Conservation (phyloP, 2,888 invertebrate genomes). For the Phortica okadai region DNA sequence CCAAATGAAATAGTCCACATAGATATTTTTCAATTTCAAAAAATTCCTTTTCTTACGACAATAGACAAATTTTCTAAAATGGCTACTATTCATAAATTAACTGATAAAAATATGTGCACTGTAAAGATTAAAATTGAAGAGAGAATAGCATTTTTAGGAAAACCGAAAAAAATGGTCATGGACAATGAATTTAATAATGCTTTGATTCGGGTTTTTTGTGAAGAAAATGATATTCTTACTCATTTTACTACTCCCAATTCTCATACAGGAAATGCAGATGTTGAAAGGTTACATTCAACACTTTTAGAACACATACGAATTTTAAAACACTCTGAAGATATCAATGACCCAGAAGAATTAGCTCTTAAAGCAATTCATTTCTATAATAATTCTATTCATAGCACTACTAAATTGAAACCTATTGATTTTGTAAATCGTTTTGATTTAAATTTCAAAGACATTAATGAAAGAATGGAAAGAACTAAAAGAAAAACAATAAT, state of each 20-base stretch:
- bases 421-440: too few relatives aligned
- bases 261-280: conserved; percentile 41
- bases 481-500: conserved; percentile 18
- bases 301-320: conserved; percentile 33
- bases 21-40: conserved; percentile 43
- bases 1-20: conserved; percentile 42
- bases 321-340: conserved; percentile 15
- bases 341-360: conserved; percentile 16
- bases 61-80: conserved; percentile 45
- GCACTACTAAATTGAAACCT: too few relatives aligned
- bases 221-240: too few relatives aligned
- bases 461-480: conserved; percentile 12
- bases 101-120: conserved; percentile 40
- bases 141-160: conserved; percentile 32
- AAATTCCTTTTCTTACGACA: conserved; percentile 40
- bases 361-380: too few relatives aligned
- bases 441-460: background rate
- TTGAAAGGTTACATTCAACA: conserved; percentile 36
- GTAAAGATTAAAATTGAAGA: conserved; percentile 38
- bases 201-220: conserved; percentile 43
- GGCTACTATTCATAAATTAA: conserved; percentile 40
- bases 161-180: conserved; percentile 37
- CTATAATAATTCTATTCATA: too few relatives aligned
- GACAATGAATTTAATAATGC: conserved; percentile 46
- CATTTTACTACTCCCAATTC: conserved; percentile 42